Evolutionary conservation across 1,140 invertebrate species (phyloP), one percentile per base, ranked within the genome.

Genomic region (Lucilia sericata): DNA sequence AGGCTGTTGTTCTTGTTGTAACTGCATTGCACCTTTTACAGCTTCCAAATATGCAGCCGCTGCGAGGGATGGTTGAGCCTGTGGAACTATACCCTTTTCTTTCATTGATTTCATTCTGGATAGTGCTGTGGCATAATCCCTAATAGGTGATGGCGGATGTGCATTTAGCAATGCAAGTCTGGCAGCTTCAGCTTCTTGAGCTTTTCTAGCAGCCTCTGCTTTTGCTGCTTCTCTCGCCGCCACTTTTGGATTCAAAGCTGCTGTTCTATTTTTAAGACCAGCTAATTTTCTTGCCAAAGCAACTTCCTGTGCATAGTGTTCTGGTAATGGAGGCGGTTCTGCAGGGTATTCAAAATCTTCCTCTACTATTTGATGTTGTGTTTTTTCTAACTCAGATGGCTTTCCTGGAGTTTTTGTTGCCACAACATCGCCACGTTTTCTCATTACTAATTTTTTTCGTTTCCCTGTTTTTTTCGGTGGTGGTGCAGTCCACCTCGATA

Each of bases 241-340:
- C 13, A 80, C 47, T 80, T 49, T 21, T 10, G 76, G 76, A 49
- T 80, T 80, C 13, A 80, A 49, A 12, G 76, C 76, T 25, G 76
- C 76, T 8, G 74, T 76, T 14, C 14, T 76, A 13, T 76, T 76
- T 76, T 76, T 76, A 7, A 76, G 25, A 36, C 74, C 74, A 14
- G 74, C 74, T 42, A 76, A 36, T 25, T 36, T 34, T 42, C 74
- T 76, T 5, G 42, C 36, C 47, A n/a, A 19, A 21, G 42, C 25
- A 14, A 34, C 19, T n/a, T 21, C n/a, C 10, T 47, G 34, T n/a
- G 17, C 36, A 78, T 49, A 49, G 14, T 80, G 14, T n/a, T 80
- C 74, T 36, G 74, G 74, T 5, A 36, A 9, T 76, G 74, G 76
- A 51, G 76, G 76, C 8, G 74, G 30, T 76, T 49, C 42, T 10